Base-by-base conservation (phyloP, 1,140 invertebrate species). In the Pentalonia nigronervosa region DNA sequence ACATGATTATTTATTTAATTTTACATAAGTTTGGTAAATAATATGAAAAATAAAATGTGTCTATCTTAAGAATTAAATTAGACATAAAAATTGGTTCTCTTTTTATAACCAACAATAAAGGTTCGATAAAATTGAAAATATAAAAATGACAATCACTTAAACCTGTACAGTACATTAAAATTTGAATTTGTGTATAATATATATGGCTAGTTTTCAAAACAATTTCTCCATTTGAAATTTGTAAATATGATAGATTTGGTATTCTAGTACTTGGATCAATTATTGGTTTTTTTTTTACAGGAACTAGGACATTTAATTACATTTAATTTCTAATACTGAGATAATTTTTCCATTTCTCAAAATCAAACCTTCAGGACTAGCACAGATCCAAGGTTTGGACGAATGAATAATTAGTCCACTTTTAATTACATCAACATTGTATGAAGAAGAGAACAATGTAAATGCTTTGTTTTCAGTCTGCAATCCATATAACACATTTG, bases 161-260 rank as follows among this genome's bases (percentile, higher is more conserved):
- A 84, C 83, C 83, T 41, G 83, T 84, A 45, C 83, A 84, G 83
- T 84, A 84, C 83, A 84, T 45, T 41, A 45, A 45, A 84, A 84
- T 84, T 45, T 84, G 83, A 84, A 84, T 84, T 84, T 84, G 83
- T 84, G 83, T 84, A 84, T 84, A 84, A 84, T 84, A 84, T 7
- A 84, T 17, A 84, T 84, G 83, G 23, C 17, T 84, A 41, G 36
- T 0, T 41, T 84, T 84, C 25, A 84, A 84, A 84, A 84, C 23
- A 84, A 84, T 84, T 45, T 7, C 83, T 84, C 9, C 23, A 25
- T 84, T 84, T 84, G 7, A 25, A 41, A 84, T 45, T 84, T 84
- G 21, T 84, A 84, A 84, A 84, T 84, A 84, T 45, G 20, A 20
- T 4, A 84, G 2, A 45, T 84, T 84, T 84, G 83, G 83, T 84